Conservation (phyloP, 2,888 invertebrate genomes). For the Xestobium rufovillosum region DNA sequence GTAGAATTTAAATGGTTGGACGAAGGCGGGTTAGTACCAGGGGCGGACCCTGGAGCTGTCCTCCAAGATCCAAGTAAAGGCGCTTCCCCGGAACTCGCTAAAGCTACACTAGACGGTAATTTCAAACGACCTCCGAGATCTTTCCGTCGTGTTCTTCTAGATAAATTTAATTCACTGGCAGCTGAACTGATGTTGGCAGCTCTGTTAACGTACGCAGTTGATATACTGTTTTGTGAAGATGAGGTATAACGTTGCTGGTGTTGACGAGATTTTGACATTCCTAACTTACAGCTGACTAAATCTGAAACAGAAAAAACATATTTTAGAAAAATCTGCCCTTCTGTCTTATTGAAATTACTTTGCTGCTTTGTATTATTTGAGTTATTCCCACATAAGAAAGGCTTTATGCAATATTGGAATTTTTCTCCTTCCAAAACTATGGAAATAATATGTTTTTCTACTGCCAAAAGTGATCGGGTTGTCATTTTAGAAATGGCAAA, state of each 20-base stretch:
- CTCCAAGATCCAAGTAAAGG: conserved; percentile 64
- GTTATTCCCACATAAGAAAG: no score
- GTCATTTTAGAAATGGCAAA: no score
- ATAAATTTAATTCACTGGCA: conserved; percentile 71
- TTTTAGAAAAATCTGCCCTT: conserved; percentile 4
- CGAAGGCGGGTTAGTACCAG: conserved; percentile 49
- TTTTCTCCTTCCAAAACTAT: no score
- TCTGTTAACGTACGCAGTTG: conserved; percentile 52
- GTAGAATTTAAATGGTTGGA: conserved; percentile 55
- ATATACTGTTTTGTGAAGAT: conserved; percentile 67
- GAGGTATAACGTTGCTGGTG: conserved; percentile 53
- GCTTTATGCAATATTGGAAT: no score
- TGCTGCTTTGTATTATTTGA: no score
- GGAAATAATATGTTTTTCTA: no score
- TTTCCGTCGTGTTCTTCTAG: conserved; percentile 60
- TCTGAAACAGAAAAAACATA: conserved; percentile 43
- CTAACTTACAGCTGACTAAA: conserved; percentile 75
- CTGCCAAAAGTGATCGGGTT: no score
- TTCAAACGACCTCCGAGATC: conserved; percentile 56
- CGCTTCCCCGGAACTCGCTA: conserved; percentile 68
- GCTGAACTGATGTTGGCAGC: conserved; percentile 55
- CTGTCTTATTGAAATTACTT: no score
- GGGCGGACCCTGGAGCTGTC: conserved; percentile 47
- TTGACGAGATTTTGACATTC: conserved; percentile 46
- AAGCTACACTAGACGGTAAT: conserved; percentile 50